Evolutionary conservation across 2,113 vertebrate genomes (phyloP), one percentile per base, ranked within the genome.

Genomic region (Crocuta crocuta): DNA sequence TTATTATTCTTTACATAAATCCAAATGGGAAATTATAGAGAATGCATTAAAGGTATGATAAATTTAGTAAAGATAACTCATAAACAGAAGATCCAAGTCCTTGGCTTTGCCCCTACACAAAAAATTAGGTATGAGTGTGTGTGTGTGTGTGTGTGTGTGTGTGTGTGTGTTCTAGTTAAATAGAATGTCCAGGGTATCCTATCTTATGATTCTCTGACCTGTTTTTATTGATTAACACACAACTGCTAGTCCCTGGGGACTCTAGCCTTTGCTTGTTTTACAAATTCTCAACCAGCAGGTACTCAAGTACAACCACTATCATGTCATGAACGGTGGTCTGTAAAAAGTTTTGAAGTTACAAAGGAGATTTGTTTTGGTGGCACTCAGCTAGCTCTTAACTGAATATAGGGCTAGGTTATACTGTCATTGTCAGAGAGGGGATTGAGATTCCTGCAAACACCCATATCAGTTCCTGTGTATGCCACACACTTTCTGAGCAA

Each of bases 371-470:
- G 26, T 84, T 87, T 81, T n/a, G 48, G 70, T 92, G 50, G n/a
- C 74, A 80, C 61, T 87, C 24, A 71, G 48, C 33, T 89, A 68
- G 11, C 9, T 86, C 39, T 94, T 48, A 31, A 84, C 35, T 55
- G 58, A 84, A 45, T 76, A 11, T 48, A 82, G 58, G 7, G 24
- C n/a, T 91, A 39, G 23, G 82, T 94, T 31, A 96, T 55, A 45
- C 73, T 87, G 43, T 85, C 45, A 74, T 86, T 55, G 48, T 58
- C 76, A 86, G 79, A 93, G 90, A 89, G 28, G 61, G n/a, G 65
- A 31, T 97, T 94, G 96, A 98, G 96, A 98, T 98, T 98, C 98
- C 97, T 98, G 95, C 83, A 97, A 98, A 97, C 87, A 97, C 87
- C 95, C 90, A 55, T 96, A 97, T 92, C 97, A 94, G 95, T 98